Conservation (phyloP, 2,113 vertebrate genomes). For the Aix galericulata region DNA sequence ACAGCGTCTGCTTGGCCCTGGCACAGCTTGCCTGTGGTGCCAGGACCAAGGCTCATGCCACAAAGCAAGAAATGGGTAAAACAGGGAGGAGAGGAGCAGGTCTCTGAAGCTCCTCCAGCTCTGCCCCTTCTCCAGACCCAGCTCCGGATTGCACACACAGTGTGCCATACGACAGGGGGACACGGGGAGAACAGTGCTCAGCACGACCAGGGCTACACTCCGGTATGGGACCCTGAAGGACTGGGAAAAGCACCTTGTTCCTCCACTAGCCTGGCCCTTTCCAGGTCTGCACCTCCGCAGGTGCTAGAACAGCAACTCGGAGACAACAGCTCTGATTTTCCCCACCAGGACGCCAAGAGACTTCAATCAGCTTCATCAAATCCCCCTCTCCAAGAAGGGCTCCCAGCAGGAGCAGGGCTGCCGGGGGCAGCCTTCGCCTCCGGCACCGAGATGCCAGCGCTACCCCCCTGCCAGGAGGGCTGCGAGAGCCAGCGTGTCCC, state of each 20-base stretch:
- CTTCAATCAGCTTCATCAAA: not conserved
- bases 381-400: not conserved
- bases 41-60: not conserved
- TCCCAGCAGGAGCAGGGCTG: not conserved
- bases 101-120: not conserved
- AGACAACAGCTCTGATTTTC: not conserved
- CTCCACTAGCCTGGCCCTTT: not conserved
- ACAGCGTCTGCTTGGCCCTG: not conserved
- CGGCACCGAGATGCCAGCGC: not conserved
- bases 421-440: not conserved
- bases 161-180: no score
- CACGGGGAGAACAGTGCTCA: fast-evolving
- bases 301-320: not conserved
- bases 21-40: not conserved
- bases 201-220: not conserved
- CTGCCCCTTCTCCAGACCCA: not conserved
- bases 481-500: not conserved
- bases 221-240: not conserved
- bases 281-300: not conserved
- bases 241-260: not conserved
- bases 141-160: fast-evolving
- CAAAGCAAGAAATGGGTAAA: not conserved
- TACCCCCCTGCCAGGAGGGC: not conserved
- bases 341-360: not conserved
- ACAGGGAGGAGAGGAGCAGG: not conserved